Percentiles rank a stretch among this genome's conserved stretches.
phyloP scores from a whole-genome alignment of 2,888 invertebrate species.

The Laothoe populi region DNA sequence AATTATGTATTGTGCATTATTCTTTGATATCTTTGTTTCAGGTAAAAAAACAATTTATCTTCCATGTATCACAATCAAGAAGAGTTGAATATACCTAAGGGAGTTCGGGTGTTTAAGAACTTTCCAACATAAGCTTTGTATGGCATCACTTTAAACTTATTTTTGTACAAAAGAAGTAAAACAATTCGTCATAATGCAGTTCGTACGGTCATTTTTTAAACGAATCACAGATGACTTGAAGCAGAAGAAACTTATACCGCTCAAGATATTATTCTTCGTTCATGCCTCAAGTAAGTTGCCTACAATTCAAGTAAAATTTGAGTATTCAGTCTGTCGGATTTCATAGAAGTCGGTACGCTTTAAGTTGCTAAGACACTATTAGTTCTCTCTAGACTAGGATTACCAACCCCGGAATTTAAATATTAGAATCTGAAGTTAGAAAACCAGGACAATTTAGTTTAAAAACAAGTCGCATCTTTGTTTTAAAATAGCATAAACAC shows the following conservation, averaged over 20 bases:
- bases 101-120: conserved; percentile 60
- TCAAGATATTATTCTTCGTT: conserved; percentile 91
- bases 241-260: conserved; percentile 88
- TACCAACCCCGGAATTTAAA: no score
- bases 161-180: conserved; percentile 25
- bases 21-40: conserved; percentile 51
- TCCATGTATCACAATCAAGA: conserved; percentile 71
- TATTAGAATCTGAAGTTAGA: no score
- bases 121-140: conserved; percentile 54
- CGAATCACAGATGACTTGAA: conserved; percentile 88
- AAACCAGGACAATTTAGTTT: no score
- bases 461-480: no score
- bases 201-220: conserved; percentile 86
- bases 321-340: not conserved
- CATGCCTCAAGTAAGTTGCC: conserved; percentile 90
- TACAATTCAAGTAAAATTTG: not conserved
- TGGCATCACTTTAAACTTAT: conserved; percentile 9
- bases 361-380: not conserved
- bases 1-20: not conserved
- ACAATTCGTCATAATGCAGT: conserved; percentile 79
- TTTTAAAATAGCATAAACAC: no score
- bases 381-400: no score
- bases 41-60: conserved; percentile 48
- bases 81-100: conserved; percentile 55
- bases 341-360: not conserved